Evolutionary conservation across 1,140 invertebrate species (phyloP).

Genomic region (Aphis craccivora): DNA sequence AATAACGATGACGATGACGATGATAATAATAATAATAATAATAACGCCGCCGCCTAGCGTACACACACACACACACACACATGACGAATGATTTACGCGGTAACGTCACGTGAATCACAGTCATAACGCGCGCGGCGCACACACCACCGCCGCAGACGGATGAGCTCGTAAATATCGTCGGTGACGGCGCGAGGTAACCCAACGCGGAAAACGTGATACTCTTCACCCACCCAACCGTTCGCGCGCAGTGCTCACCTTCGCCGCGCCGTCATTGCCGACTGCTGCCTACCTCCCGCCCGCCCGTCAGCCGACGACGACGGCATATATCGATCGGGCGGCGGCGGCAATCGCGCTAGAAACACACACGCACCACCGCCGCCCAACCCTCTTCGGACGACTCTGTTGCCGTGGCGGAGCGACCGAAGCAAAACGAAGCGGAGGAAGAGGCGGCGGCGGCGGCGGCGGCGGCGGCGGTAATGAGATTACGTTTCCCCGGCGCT

Average conservation of each 20-base stretch:
- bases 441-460: not conserved
- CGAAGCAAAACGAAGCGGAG: not conserved
- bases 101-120: conserved; percentile 41
- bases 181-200: not conserved
- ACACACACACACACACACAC: not conserved
- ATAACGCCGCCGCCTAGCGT: not conserved
- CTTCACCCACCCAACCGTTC: not conserved
- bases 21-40: not conserved
- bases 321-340: conserved; percentile 47
- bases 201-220: conserved; percentile 43
- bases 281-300: not conserved
- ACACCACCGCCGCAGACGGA: not conserved
- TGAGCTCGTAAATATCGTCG: conserved; percentile 49
- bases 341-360: conserved; percentile 44
- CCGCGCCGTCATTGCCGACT: not conserved
- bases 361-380: conserved; percentile 25
- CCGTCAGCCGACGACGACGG: not conserved
- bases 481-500: conserved; percentile 40
- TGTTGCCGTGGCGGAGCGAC: not conserved
- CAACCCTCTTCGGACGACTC: conserved; percentile 32
- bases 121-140: not conserved
- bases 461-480: conserved; percentile 23
- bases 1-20: not conserved
- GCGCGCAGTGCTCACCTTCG: not conserved
- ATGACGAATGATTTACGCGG: conserved; percentile 46